Evolutionary conservation across 2,797 vertebrate genomes (phyloP).

Genomic region (Silurus lanzhouensis): DNA sequence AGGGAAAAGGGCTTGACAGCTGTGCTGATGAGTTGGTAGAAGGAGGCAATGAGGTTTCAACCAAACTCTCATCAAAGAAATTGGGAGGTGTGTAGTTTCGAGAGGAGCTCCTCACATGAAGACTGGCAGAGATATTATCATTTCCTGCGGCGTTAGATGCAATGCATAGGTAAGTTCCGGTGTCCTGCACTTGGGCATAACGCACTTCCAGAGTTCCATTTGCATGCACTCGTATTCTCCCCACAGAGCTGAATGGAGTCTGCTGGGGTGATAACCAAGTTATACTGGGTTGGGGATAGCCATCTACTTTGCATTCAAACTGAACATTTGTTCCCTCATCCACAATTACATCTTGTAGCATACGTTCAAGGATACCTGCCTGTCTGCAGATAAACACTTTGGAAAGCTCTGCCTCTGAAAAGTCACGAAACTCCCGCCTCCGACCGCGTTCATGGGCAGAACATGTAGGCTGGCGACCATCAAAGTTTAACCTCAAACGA

Average conservation of each 20-base stretch:
- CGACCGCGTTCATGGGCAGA: slow-evolving; percentile 67
- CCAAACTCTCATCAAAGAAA: slow-evolving; percentile 69
- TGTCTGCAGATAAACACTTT: slow-evolving; percentile 81
- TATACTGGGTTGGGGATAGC: slow-evolving; percentile 79
- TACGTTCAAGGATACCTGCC: slow-evolving; percentile 74
- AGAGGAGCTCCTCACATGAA: slow-evolving; percentile 77
- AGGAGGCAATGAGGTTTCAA: slow-evolving; percentile 67
- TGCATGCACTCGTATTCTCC: slow-evolving; percentile 76
- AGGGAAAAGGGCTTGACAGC: slow-evolving; percentile 72
- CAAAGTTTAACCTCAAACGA: slow-evolving; percentile 78
- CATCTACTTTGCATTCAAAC: slow-evolving; percentile 83
- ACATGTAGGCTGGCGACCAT: slow-evolving; percentile 81
- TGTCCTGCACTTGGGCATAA: slow-evolving; percentile 80
- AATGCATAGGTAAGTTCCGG: slow-evolving; percentile 80
- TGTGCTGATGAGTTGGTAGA: slow-evolving; percentile 71
- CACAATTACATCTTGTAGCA: slow-evolving; percentile 74
- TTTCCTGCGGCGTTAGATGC: slow-evolving; percentile 85
- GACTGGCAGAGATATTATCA: slow-evolving; percentile 79
- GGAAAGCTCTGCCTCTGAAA: slow-evolving; percentile 80
- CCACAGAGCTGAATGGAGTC: slow-evolving; percentile 66
- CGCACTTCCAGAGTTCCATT: slow-evolving; percentile 85
- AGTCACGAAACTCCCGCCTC: slow-evolving; percentile 78
- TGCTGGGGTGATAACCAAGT: slow-evolving; percentile 82
- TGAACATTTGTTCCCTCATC: slow-evolving; percentile 78
- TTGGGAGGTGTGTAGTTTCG: slow-evolving; percentile 70